Evolutionary conservation across 2,888 invertebrate genomes (phyloP), one percentile per base, ranked within the genome.

Genomic region (Tyria jacobaeae): DNA sequence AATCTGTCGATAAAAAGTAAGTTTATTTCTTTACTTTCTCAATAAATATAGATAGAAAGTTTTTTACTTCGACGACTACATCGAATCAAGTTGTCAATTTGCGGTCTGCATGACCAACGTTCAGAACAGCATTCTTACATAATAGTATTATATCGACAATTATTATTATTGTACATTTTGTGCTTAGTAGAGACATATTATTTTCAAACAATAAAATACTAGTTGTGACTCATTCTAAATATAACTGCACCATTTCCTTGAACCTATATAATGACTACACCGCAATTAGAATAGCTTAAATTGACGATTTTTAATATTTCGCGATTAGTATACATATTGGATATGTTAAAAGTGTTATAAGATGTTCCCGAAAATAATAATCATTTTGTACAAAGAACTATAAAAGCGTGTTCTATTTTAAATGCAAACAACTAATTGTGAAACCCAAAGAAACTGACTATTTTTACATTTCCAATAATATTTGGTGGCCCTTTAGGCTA

Each of bases 391-490:
- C 68, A 65, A 74, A 69, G 64, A 64, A 72, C 66, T 65, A 60
- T 62, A 68, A 60, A 66, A 75, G 64, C 64, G 64, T 61, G 60
- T 71, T 75, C 74, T 74, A 66, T 74, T 75, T 76, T 68, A 63
- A 68, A 58, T 63, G 50, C 63, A 74, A 71, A 73, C 66, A 62
- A 54, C 49, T 48, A 53, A 56, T 71, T 74, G 71, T 69, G 66
- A 66, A 76, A 63, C 64, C 58, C 35, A 55, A 76, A 76, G 71
- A 76, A 71, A 76, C 64, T 66, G 61, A 65, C 62, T 75, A 75
- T 75, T 75, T 75, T 74, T 76, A 69, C 66, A 74, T 76, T 75
- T 66, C 54, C 66, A 71, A 71, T 76, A 76, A 73, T 71, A 74
- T 74, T 73, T 39, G n/a, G 41, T 15, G 51, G 35, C 59, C 66